Percentiles rank a stretch among this genome's conserved stretches.
Evolutionary conservation across 2,113 vertebrate genomes (phyloP).

Genomic region (Macquaria ambigua): DNA sequence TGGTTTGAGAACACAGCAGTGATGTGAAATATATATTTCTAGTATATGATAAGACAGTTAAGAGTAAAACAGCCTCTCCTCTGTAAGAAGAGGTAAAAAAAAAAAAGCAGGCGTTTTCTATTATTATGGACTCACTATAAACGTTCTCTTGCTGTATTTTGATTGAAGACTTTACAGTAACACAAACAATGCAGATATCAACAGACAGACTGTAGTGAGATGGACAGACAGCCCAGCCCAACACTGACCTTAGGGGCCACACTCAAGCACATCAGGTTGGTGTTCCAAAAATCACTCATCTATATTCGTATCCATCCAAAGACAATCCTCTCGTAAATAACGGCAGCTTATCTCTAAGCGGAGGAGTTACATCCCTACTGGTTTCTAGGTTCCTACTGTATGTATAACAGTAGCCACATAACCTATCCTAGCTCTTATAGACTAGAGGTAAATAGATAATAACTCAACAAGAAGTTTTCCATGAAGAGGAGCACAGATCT

Average conservation of each 20-base stretch:
- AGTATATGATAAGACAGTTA: neutral
- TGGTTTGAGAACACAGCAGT: neutral
- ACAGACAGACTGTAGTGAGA: neutral
- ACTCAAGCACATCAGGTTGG: neutral
- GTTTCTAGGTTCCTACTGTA: neutral
- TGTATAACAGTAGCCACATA: neutral
- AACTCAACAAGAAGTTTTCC: neutral
- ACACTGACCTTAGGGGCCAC: neutral
- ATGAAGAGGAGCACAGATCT: neutral
- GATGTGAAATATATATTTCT: neutral
- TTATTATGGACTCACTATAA: neutral
- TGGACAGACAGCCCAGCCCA: neutral
- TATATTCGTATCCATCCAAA: neutral
- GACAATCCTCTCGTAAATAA: neutral
- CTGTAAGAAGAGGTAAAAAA: neutral
- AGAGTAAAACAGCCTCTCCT: neutral
- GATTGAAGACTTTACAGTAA: neutral
- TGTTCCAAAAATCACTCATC: neutral
- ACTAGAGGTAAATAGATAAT: neutral
- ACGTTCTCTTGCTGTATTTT: neutral
- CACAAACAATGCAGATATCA: neutral
- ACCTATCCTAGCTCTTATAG: neutral
- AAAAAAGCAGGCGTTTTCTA: neutral
- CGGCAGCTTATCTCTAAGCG: neutral
- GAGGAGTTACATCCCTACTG: neutral